A percentile compares a stretch with the other conserved stretches of the same genome.
These are phyloP conservation scores for Synanthedon tipuliformis DNA, from an alignment of 2,888 invertebrate genomes.

Conservation along the genomic window DNA sequence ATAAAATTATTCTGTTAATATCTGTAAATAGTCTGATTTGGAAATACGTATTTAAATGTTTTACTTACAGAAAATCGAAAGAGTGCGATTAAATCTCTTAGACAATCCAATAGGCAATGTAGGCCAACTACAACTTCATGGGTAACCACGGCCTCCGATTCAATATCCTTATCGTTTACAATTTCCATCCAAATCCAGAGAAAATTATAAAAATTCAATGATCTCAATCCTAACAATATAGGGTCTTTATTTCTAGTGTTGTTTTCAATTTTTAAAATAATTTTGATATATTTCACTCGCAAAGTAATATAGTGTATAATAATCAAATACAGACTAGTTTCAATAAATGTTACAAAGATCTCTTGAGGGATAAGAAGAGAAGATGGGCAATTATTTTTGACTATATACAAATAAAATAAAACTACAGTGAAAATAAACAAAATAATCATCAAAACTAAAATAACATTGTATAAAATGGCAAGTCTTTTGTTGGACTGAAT, in stretches of 20 bases:
- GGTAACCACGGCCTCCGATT: background rate
- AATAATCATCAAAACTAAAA: background rate
- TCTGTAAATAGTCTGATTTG: background rate
- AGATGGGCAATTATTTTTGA: background rate
- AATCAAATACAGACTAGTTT: conserved; percentile 20
- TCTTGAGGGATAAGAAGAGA: background rate
- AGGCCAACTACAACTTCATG: background rate
- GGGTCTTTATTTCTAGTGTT: too few relatives aligned
- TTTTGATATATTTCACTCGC: conserved; percentile 26
- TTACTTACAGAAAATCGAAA: background rate
- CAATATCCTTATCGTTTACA: background rate
- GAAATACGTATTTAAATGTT: background rate
- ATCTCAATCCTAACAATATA: too few relatives aligned
- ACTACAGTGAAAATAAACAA: background rate
- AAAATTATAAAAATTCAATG: too few relatives aligned
- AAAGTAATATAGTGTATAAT: conserved; percentile 21
- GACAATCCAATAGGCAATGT: background rate
- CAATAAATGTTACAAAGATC: conserved; percentile 6
- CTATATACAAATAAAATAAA: background rate
- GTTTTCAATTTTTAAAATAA: conserved; percentile 10
- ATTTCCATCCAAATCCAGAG: background rate
- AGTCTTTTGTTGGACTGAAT: background rate
- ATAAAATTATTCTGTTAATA: background rate
- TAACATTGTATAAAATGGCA: background rate
- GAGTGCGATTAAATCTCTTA: background rate